phyloP scores from a whole-genome alignment of 2,113 vertebrate genomes.

The Megalops atlanticus region DNA sequence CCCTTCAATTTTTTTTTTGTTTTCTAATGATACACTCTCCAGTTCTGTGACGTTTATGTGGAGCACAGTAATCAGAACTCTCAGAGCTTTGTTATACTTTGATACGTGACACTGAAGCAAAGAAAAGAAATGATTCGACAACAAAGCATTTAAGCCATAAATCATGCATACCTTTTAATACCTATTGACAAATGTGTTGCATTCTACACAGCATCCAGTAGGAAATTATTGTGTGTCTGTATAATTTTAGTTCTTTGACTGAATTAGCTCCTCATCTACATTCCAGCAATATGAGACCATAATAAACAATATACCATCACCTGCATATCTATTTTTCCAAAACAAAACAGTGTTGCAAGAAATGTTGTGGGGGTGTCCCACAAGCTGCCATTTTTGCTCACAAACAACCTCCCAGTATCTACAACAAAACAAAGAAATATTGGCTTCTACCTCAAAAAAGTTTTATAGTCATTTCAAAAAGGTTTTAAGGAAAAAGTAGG shows the following conservation, averaged over 20 bases:
- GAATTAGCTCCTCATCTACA: no score
- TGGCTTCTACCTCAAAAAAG: no score
- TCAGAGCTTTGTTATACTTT: neutral
- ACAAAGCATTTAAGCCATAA: neutral
- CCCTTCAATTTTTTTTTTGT: neutral
- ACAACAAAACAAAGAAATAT: no score
- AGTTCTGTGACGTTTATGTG: neutral
- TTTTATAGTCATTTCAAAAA: no score
- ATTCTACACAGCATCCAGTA: neutral
- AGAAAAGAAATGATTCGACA: neutral
- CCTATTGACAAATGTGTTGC: neutral
- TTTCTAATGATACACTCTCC: neutral
- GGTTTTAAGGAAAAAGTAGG: no score
- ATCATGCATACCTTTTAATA: neutral
- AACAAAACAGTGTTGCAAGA: no score
- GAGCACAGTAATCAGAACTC: neutral
- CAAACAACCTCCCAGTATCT: no score
- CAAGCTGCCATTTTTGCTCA: no score
- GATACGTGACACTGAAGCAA: neutral
- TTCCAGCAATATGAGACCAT: neutral
- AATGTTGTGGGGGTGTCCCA: no score
- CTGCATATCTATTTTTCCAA: neutral
- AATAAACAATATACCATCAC: neutral
- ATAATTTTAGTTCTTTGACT: no score
- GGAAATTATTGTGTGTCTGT: no score